A percentile compares a stretch with the other conserved stretches of the same genome.
Evolutionary conservation across 2,888 invertebrate genomes (phyloP).

Genomic region (Morpho helenor): DNA sequence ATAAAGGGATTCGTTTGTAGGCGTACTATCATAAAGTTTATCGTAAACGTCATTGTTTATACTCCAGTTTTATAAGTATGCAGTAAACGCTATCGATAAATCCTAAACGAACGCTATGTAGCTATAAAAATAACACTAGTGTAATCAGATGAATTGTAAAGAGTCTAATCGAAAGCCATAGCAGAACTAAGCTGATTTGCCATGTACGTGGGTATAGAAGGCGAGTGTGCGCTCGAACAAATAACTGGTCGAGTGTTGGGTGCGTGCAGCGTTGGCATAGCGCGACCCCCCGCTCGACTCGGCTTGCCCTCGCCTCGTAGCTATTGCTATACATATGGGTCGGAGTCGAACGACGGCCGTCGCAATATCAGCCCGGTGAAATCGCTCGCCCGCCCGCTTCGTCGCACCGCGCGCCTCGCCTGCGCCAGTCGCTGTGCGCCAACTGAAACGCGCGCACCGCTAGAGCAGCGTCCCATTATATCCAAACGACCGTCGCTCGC

Average conservation of each 20-base stretch:
- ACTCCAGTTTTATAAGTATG: neutral
- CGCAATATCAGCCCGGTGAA: constrained; percentile 78
- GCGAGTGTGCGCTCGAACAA: constrained; percentile 33
- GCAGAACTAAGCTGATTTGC: constrained; percentile 34
- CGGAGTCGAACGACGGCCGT: constrained; percentile 67
- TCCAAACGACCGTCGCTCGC: constrained; percentile 49
- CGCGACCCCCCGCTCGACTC: constrained; percentile 60
- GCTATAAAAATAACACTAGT: constrained; percentile 6
- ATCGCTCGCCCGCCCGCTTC: constrained; percentile 75
- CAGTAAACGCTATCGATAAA: constrained; percentile 1
- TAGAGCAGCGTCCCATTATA: constrained; percentile 63
- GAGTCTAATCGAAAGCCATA: constrained; percentile 29
- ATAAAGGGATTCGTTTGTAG: constrained; percentile 1
- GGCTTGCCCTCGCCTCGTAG: constrained; percentile 58
- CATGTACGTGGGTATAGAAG: constrained; percentile 27
- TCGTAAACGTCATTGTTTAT: constrained; percentile 3
- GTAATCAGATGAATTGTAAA: constrained; percentile 22
- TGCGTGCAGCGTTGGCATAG: constrained; percentile 60
- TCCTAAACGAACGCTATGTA: neutral
- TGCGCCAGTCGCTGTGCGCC: constrained; percentile 78
- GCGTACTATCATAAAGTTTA: constrained; percentile 3
- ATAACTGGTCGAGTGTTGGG: constrained; percentile 61
- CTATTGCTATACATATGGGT: constrained; percentile 70
- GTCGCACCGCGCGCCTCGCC: constrained; percentile 72
- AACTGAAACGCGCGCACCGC: constrained; percentile 78